Conservation (phyloP, 2,888 invertebrate species). For the Drosophila conformis region DNA sequence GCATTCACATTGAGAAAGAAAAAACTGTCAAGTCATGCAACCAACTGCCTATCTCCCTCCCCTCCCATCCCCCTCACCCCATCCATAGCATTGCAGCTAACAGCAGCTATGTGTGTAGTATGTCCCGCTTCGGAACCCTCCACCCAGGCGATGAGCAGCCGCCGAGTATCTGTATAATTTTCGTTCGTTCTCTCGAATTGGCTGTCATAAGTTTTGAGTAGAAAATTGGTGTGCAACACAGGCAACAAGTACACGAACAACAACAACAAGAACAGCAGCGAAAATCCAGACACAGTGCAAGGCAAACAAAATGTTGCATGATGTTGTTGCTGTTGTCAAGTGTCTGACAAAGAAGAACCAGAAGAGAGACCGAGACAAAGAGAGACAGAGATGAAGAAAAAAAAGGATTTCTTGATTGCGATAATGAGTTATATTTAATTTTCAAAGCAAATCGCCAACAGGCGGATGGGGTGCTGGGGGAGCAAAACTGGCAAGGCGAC, state of each 20-base stretch:
- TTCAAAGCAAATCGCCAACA: constrained; percentile 48
- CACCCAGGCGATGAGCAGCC: constrained; percentile 38
- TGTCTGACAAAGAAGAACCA: constrained; percentile 42
- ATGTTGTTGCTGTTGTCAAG: constrained; percentile 56
- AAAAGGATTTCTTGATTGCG: constrained; percentile 79
- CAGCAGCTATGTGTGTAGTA: constrained; percentile 4
- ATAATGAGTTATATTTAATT: constrained; percentile 79
- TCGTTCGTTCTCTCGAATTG: constrained; percentile 81
- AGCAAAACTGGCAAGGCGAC: constrained; percentile 19
- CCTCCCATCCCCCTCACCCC: background rate
- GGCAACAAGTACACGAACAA: constrained; percentile 51
- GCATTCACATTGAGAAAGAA: constrained; percentile 17
- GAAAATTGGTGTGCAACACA: constrained; percentile 81
- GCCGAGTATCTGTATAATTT: constrained; percentile 77
- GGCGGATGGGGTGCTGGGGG: background rate
- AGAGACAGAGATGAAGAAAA: background rate
- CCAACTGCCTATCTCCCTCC: constrained; percentile 3
- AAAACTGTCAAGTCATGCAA: constrained; percentile 56
- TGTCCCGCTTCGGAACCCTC: background rate
- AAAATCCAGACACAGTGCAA: constrained; percentile 31
- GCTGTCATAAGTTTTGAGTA: constrained; percentile 82
- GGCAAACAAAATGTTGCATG: constrained; percentile 34
- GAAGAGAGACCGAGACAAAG: constrained; percentile 4
- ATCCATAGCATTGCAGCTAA: background rate
- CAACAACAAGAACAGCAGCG: constrained; percentile 17